Conservation (phyloP, 2,888 invertebrate species). For the Anorthoa munda region DNA sequence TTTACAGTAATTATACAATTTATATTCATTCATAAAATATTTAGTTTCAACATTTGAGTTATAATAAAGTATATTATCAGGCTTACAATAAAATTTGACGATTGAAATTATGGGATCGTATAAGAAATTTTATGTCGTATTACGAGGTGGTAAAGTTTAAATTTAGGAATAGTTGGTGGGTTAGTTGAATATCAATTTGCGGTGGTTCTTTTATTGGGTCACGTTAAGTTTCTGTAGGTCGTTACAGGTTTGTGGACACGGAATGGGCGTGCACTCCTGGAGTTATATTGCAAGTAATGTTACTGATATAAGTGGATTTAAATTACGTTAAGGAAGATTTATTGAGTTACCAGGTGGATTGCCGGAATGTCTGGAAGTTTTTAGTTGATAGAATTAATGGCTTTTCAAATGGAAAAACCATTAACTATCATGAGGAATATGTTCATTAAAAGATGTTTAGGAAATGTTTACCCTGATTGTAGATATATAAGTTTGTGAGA, state of each 20-base stretch:
- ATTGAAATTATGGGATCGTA: conserved; percentile 37
- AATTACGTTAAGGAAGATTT: conserved; percentile 68
- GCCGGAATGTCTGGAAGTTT: conserved; percentile 25
- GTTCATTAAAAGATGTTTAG: background rate
- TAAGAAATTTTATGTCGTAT: conserved; percentile 53
- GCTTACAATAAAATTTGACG: conserved; percentile 57
- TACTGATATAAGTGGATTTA: conserved; percentile 71
- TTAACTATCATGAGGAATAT: too few species aligned
- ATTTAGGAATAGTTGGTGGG: conserved; percentile 43
- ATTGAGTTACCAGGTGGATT: conserved; percentile 45
- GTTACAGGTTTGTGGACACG: conserved; percentile 79
- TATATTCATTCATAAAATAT: conserved; percentile 37
- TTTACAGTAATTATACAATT: conserved; percentile 34
- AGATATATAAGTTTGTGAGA: background rate
- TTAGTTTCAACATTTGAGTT: conserved; percentile 40
- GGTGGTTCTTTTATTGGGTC: conserved; percentile 74
- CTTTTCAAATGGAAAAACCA: background rate
- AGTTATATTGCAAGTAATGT: conserved; percentile 79
- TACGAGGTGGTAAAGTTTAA: conserved; percentile 49
- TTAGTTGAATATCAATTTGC: conserved; percentile 63
- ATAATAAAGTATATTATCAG: conserved; percentile 45
- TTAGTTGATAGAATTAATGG: conserved; percentile 26
- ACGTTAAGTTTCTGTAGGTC: conserved; percentile 71
- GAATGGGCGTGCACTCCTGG: conserved; percentile 79
- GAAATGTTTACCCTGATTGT: background rate